Evolutionary conservation across 37 sponge, comb jelly and placozoan species (phyloP), one percentile per base, ranked within the genome.

Genomic region (Beroe ovata): DNA sequence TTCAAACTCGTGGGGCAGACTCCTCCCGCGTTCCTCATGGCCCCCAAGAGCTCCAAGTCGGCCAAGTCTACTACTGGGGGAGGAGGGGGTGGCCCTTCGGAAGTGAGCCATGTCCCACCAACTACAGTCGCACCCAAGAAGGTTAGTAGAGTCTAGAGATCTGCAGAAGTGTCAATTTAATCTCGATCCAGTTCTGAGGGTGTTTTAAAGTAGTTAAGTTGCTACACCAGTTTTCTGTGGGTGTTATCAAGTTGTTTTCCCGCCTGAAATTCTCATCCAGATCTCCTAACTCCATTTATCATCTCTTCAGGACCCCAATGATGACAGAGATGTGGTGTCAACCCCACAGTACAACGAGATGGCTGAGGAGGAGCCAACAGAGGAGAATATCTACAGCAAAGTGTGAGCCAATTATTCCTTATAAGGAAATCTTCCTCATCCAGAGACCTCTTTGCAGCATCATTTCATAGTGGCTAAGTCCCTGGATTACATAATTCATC

Each of bases 351-450:
- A 62, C 4, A 62, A 25, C 29, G 63, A 62, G 23, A 25, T 25
- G 6, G 63, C 19, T 14, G 29, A 62, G 63, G 29, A 62, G 63
- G 54, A 47, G 11, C 54, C 54, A 47, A 2, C n/a, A 4, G 84
- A 77, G 84, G 84, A 77, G 38, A 77, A 77, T 29, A 77, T 77
- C 28, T 77, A 77, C 47, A 77, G 84, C 84, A 77, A 77, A 77
- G 84, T 77, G 84, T 77, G 33, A 77, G 84, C 1, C 4, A 6
- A 4, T 25, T 25, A 29, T 25, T 34, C 54, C 54, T 16, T 47
- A 47, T 47, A 47, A 47, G 54, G 54, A 47, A 47, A 47, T 47
- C 18, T 58, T 11, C 59, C 16, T 58, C 18, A 58, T 19, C 18
- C 18, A 58, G 11, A 58, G 18, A 58, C 18, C 18, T 19, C 11